Base-by-base conservation (phyloP, 2,797 vertebrate genomes). In the Paratrypauchen microcephalus region DNA sequence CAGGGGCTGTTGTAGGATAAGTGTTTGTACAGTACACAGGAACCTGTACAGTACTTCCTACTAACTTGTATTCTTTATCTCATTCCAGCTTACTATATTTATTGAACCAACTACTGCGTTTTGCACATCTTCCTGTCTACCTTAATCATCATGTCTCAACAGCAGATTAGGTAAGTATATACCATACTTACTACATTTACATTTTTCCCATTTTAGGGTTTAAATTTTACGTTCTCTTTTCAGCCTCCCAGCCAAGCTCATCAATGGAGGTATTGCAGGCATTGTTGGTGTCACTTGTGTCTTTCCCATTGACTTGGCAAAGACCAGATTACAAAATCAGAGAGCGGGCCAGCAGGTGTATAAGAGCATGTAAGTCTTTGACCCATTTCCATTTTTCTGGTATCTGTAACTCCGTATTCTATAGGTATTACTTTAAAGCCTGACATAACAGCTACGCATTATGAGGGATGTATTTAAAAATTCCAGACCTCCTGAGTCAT, bases 281-380 rank as follows among this genome's bases (percentile, higher is more conserved):
- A 91, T 96, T 30, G 94, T 95, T 75, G 95, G 95, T 13, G 95
- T 96, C 19, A 95, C 94, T 13, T 96, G 95, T 48, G 94, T 96
- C 45, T 96, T 96, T 75, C 95, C 95, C 72, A 93, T 96, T 72
- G 95, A 96, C 80, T 86, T 96, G 85, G 93, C 88, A 69, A 96
- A 96, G 80, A 96, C 95, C 68, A 91, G 95, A 78, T 84, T 96
- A 16, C 95, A 96, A 85, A 96, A 96, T 83, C 95, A 96, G 79
- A 93, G 95, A 83, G 86, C 5, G 21, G 94, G 95, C 12, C 94
- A 95, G 45, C 94, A 94, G 76, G 86, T 93, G 80, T 96, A 96
- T 91, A 95, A 88, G 82, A 95, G 74, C 92, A 93, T 96, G 95
- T 96, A 81, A 93, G 94, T 92, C 77, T 36, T 26, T 48, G 36